Evolutionary conservation across 2,888 invertebrate genomes (phyloP), one percentile per base, ranked within the genome.

Genomic region (Rosalia funebris): DNA sequence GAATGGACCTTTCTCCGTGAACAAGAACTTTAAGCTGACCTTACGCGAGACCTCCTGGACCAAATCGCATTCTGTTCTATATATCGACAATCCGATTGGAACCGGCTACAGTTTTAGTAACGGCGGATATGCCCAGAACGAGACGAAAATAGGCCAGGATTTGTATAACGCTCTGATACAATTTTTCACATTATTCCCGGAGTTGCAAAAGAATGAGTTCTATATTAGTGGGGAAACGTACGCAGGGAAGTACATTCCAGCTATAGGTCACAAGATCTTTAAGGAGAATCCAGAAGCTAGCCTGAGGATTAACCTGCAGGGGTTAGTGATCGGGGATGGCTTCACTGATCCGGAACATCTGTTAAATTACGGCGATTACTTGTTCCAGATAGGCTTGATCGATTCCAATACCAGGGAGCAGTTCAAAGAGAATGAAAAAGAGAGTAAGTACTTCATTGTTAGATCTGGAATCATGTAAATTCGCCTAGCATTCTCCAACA

Each of bases 191-290:
- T 77, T 96, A 0, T 97, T 96, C 77, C 90, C 91, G 0, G 89
- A 93, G 71, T 82, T 91, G 19, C 87, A 87, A 73, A 76, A 82
- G 0, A 90, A 90, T 71, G 90, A 91, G 48, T 95, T 97, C 79
- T 97, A 88, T 82, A 87, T 94, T 0, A 90, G 93, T 0, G 96
- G 96, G 0, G 96, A 96, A 82, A 95, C 94, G 0, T 95, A 95
- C 76, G 95, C 88, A 39, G 95, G 96, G 0, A 75, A 77, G 60
- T 90, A 90, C 76, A 87, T 89, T 0, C 96, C 96, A 0, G 92
- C 94, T 0, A 79, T 92, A 47, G 87, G 88, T 0, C 88, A 91
- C 75, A 87, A 89, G 0, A 92, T 93, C 56, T 87, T 91, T 71
- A 85, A 86, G 66, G 88, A 88, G 64, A 86, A 87, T 72, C 82